phyloP scores from a whole-genome alignment of 2,888 invertebrate genomes.

The Leptopilina drosophilae region DNA sequence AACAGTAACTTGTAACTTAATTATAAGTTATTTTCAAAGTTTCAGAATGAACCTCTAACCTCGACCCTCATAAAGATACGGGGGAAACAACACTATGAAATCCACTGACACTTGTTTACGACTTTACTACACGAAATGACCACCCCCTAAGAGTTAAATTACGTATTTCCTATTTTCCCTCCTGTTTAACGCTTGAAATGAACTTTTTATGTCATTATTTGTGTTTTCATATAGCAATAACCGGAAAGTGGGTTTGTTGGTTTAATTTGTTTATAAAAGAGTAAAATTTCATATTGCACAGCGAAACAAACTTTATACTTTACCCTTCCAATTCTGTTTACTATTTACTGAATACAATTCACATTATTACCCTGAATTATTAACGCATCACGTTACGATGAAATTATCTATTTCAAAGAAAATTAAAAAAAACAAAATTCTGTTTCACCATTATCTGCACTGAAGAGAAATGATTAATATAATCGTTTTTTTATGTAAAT shows the following conservation, averaged over 20 bases:
- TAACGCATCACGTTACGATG: background rate
- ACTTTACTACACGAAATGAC: constrained; percentile 24
- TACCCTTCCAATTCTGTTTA: background rate
- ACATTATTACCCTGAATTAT: background rate
- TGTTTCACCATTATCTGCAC: too few species aligned
- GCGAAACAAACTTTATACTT: background rate
- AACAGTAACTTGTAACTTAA: background rate
- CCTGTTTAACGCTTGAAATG: background rate
- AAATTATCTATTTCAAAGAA: too few species aligned
- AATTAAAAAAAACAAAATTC: too few species aligned
- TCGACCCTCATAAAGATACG: constrained; percentile 11
- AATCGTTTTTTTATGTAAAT: too few species aligned
- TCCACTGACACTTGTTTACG: constrained; percentile 16
- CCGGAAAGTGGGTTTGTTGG: background rate
- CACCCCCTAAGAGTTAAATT: constrained; percentile 16
- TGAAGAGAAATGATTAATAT: too few species aligned
- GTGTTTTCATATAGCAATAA: background rate
- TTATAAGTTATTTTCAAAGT: constrained; percentile 11
- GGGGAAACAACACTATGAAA: constrained; percentile 15
- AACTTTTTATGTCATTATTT: constrained; percentile 6
- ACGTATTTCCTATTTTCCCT: constrained; percentile 17
- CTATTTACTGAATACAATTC: background rate
- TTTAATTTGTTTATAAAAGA: constrained; percentile 2
- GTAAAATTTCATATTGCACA: background rate
- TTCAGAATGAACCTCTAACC: background rate